These are phyloP conservation scores for Stylophora pistillata DNA, from an alignment of 64 coral and sea anemone genomes.

Conservation along the genomic window DNA sequence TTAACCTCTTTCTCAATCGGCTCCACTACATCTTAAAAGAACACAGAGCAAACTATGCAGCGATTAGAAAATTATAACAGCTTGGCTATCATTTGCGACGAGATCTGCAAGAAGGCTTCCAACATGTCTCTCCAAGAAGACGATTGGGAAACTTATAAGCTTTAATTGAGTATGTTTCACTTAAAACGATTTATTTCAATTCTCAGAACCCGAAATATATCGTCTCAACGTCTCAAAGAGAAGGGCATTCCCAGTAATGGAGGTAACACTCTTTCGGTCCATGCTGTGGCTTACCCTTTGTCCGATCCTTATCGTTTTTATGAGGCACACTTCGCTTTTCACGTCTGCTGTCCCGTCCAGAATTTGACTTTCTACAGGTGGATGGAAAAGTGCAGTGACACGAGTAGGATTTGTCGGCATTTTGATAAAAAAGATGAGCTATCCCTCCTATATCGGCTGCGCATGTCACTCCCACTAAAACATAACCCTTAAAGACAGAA, in stretches of 20 bases:
- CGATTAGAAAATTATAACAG: no score
- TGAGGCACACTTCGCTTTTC: neutral
- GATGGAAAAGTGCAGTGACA: neutral
- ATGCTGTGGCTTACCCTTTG: neutral
- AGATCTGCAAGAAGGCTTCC: no score
- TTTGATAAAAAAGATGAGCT: neutral
- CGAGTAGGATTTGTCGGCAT: neutral
- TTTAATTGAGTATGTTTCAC: no score
- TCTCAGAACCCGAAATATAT: neutral
- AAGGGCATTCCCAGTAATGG: slow-evolving; percentile 1
- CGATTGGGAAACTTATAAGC: no score
- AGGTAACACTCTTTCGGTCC: neutral
- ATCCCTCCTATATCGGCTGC: neutral
- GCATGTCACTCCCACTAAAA: neutral
- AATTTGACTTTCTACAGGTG: neutral
- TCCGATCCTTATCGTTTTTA: neutral
- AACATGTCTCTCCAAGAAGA: no score
- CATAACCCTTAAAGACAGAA: neutral
- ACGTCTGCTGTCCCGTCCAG: neutral
- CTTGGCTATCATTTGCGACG: no score
- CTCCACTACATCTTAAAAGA: no score
- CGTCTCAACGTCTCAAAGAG: neutral
- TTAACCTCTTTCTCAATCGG: no score
- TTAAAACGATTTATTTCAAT: no score
- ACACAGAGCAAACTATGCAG: no score